Base-by-base conservation (phyloP, 2,797 vertebrate genomes). In the Sciurus carolinensis region DNA sequence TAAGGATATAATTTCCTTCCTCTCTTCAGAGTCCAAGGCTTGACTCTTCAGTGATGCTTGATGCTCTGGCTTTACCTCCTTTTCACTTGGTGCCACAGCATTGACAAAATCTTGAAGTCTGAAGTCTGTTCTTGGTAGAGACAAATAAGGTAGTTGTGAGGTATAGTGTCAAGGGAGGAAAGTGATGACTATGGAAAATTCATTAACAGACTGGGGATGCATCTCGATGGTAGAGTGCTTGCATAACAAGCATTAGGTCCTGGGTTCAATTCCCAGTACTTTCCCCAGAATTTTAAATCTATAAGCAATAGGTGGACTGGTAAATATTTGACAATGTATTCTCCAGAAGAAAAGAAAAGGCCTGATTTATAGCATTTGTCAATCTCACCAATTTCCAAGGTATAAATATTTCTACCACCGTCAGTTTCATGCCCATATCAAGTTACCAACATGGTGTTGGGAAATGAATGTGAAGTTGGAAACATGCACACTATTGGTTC, bases 51-150 rank as follows among this genome's bases (percentile, higher is more conserved):
- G n/a, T 77, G 39, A 42, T 75, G 30, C 18, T 15, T 73, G 33
- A 33, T 90, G 20, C 28, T 94, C 26, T 88, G 57, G 36, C 71
- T n/a, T 42, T 50, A 72, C 71, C 79, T 88, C 54, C 39, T 69
- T 62, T 83, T 28, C 36, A 50, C 3, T 17, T 30, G 44, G 66
- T 47, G 24, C 71, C 66, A 81, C 5, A 59, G 33, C 44, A 80
- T 59, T 59, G 82, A 75, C 14, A 81, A 67, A 87, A 36, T 57
- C 17, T 36, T 57, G 50, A 62, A 66, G 26, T 4, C 11, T 87
- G 59, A 79, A 88, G 30, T 91, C 71, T 88, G 33, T 76, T 77
- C 64, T 94, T 84, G 66, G 44, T 83, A 95, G 87, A 93, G 67
- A 88, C 77, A 72, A 11, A 44, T 7, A 14, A 84, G 36, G 50